phyloP scores from a whole-genome alignment of 2,113 vertebrate species.

The Motacilla tschutschensis region DNA sequence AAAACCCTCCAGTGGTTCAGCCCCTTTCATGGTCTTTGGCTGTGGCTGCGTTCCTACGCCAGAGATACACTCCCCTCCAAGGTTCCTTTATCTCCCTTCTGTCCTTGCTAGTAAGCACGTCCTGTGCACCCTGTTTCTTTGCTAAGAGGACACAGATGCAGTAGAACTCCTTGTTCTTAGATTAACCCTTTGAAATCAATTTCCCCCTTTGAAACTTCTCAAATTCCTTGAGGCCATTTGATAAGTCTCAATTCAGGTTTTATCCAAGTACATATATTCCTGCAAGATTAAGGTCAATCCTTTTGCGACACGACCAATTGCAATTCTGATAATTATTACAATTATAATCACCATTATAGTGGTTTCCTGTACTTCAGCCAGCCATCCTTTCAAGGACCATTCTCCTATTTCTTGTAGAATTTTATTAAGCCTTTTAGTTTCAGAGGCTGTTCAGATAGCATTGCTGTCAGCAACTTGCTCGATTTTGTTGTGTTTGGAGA shows the following conservation, averaged over 20 bases:
- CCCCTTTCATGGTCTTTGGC: background rate
- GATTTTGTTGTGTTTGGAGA: background rate
- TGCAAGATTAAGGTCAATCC: background rate
- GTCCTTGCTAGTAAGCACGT: background rate
- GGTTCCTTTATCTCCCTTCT: background rate
- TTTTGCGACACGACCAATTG: fast-evolving
- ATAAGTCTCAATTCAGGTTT: background rate
- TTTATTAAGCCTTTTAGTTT: background rate
- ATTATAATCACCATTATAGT: background rate
- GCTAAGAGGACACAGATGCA: background rate
- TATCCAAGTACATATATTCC: background rate
- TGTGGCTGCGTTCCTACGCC: background rate
- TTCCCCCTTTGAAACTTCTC: background rate
- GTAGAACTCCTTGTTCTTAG: background rate
- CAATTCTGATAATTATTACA: background rate
- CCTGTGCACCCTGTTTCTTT: background rate
- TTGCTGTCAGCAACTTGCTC: background rate
- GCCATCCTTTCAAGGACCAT: background rate
- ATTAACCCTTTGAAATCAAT: background rate
- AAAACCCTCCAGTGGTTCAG: background rate
- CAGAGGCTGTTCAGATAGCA: background rate
- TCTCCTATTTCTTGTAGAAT: too few relatives aligned
- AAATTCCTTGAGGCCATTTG: background rate
- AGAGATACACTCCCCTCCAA: too few relatives aligned
- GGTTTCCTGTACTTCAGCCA: background rate